Evolutionary conservation across 2,113 vertebrate genomes (phyloP).

Genomic region (Channa maculata): DNA sequence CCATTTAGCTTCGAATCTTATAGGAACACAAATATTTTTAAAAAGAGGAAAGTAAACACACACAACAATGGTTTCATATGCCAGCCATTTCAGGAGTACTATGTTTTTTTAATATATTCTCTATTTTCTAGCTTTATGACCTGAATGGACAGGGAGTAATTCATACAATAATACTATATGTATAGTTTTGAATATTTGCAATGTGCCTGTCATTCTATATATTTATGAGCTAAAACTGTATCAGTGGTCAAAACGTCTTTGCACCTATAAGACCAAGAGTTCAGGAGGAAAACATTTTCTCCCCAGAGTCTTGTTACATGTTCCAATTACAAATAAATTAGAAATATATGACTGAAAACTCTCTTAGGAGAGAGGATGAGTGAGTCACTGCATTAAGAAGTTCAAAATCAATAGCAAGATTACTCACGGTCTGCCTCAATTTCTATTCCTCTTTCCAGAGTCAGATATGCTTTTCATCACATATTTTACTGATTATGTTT

Average conservation of each 20-base stretch:
- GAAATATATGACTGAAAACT: conserved; percentile 12
- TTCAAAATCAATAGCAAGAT: conserved; percentile 67
- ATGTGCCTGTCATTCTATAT: conserved; percentile 28
- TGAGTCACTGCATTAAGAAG: conserved; percentile 62
- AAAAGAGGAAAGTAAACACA: conserved; percentile 21
- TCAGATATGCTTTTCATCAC: conserved; percentile 57
- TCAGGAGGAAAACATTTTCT: conserved; percentile 6
- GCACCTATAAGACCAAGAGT: neutral
- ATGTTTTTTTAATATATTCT: neutral
- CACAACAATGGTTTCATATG: conserved; percentile 22
- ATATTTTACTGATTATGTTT: conserved; percentile 54
- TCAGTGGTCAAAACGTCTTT: conserved; percentile 31
- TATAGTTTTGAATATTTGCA: neutral
- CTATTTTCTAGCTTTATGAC: neutral
- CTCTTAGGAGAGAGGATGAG: conserved; percentile 37
- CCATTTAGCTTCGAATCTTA: conserved; percentile 99
- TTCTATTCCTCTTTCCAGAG: conserved; percentile 31
- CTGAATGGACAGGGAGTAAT: conserved; percentile 18
- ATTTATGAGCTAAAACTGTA: conserved; percentile 26
- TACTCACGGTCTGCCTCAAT: conserved; percentile 55
- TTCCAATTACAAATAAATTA: conserved; percentile 30
- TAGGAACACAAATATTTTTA: conserved; percentile 58
- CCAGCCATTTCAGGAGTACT: neutral
- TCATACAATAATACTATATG: neutral
- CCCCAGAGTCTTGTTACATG: conserved; percentile 16